A percentile compares a stretch with the other conserved stretches of the same genome.
phyloP scores from a whole-genome alignment of 2,797 vertebrate genomes.

The Crax fasciolata region DNA sequence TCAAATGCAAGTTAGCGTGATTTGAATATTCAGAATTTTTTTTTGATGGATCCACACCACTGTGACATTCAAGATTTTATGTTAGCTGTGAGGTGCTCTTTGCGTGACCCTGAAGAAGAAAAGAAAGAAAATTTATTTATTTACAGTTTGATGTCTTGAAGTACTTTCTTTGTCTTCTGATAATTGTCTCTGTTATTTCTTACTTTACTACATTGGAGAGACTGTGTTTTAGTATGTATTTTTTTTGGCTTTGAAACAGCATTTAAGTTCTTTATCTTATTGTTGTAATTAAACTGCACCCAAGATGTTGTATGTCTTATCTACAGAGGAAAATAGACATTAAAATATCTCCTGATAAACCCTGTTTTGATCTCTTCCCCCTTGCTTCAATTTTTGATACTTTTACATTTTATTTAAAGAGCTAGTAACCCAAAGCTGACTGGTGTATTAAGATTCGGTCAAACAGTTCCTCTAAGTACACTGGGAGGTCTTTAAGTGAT shows the following conservation, averaged over 20 bases:
- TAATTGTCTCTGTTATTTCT: background rate
- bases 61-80: background rate
- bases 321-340: background rate
- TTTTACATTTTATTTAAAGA: constrained; percentile 1
- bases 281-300: constrained; percentile 3
- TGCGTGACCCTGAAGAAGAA: background rate
- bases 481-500: constrained; percentile 53
- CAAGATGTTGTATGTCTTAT: background rate
- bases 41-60: background rate
- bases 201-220: background rate
- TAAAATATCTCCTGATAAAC: constrained; percentile 39
- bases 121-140: background rate
- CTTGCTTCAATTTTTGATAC: background rate
- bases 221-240: background rate
- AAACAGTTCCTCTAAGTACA: constrained; percentile 12
- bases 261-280: constrained; percentile 26
- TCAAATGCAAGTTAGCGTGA: background rate
- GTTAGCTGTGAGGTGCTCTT: background rate
- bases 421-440: background rate
- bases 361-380: background rate
- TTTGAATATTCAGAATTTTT: background rate
- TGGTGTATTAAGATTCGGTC: constrained; percentile 2
- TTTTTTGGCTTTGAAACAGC: background rate
- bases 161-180: background rate
- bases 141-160: background rate